Evolutionary conservation across 2,797 vertebrate genomes (phyloP).

Genomic region (Bradypodion pumilum): DNA sequence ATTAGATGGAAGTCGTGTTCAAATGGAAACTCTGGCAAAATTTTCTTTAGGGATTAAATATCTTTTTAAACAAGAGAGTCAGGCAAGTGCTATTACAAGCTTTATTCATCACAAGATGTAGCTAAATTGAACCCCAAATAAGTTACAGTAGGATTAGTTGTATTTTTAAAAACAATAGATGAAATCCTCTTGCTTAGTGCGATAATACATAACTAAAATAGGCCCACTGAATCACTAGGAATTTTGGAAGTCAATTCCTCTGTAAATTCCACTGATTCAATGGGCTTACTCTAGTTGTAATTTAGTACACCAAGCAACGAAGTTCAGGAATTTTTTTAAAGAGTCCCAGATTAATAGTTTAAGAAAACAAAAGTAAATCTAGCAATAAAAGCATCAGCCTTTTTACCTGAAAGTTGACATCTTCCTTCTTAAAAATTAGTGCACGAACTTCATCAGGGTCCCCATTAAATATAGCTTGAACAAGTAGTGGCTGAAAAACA

Average conservation of each 20-base stretch:
- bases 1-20: background rate
- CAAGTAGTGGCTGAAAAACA: conserved; percentile 90
- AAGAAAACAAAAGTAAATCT: conserved; percentile 25
- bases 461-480: conserved; percentile 99
- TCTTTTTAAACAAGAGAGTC: background rate
- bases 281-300: no score
- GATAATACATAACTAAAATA: no score
- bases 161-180: background rate
- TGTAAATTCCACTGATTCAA: no score
- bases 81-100: background rate
- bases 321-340: background rate
- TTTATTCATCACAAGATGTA: no score
- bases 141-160: background rate
- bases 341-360: conserved; percentile 23
- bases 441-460: conserved; percentile 97
- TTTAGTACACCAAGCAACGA: no score
- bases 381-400: conserved; percentile 18
- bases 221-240: no score
- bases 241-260: no score
- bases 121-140: no score
- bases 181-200: no score
- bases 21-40: background rate
- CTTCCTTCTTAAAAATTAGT: conserved; percentile 98
- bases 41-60: background rate
- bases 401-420: conserved; percentile 97